A percentile compares a stretch with the other conserved stretches of the same genome.
Conservation (phyloP, 2,113 vertebrate genomes). For the Lepidothrix coronata region DNA sequence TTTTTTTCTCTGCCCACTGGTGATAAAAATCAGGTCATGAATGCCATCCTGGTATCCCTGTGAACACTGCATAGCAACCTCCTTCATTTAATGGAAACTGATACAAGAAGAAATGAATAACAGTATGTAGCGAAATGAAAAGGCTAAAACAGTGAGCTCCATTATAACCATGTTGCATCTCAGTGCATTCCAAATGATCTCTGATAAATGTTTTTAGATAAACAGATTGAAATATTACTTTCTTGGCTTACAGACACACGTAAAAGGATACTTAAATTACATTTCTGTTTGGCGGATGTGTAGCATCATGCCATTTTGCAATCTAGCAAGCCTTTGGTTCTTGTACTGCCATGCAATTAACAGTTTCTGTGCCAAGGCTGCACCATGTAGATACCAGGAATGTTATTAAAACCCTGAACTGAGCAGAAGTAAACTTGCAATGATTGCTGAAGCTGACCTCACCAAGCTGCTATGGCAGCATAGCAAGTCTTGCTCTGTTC, state of each 20-base stretch:
- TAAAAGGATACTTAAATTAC: not conserved
- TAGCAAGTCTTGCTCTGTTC: not conserved
- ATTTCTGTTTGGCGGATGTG: not conserved
- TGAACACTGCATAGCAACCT: conserved; percentile 14
- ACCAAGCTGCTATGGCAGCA: not conserved
- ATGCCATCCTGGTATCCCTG: not conserved
- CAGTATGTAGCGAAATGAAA: not conserved
- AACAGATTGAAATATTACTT: not conserved
- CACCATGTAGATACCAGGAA: not conserved
- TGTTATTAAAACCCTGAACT: not conserved
- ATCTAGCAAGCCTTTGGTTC: not conserved
- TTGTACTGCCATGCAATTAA: not conserved
- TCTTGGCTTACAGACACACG: not conserved
- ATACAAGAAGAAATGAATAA: not conserved
- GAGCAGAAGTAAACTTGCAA: not conserved
- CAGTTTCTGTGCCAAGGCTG: not conserved
- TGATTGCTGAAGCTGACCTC: not conserved
- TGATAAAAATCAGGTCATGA: conserved; percentile 11
- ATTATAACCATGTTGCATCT: not conserved
- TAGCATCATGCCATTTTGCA: not conserved
- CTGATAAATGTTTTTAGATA: not conserved
- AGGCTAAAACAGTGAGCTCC: not conserved
- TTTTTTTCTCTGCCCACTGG: not conserved
- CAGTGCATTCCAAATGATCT: not conserved
- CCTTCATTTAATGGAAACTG: not conserved